phyloP scores from a whole-genome alignment of 2,888 invertebrate species.

The Rotaria socialis region DNA sequence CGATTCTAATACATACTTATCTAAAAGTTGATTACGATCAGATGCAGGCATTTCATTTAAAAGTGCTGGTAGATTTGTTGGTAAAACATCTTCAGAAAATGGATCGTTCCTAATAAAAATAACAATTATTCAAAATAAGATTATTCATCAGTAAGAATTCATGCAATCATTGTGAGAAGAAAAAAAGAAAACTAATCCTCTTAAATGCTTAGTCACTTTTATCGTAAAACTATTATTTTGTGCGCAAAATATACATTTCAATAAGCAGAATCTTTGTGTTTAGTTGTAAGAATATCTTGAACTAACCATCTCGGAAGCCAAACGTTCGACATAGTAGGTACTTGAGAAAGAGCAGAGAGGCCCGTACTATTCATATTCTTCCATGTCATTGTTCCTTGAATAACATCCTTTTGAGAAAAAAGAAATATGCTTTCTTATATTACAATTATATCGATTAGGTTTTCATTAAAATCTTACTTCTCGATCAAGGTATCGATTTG shows the following conservation, averaged over 20 bases:
- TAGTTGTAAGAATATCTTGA: neutral
- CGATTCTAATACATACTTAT: neutral
- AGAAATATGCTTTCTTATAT: too few relatives aligned
- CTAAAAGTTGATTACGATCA: slow-evolving; percentile 27
- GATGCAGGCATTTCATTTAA: neutral
- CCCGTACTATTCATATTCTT: slow-evolving; percentile 59
- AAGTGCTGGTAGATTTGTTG: neutral
- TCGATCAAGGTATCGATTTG: slow-evolving; percentile 53
- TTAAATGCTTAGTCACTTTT: too few relatives aligned
- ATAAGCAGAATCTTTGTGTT: neutral
- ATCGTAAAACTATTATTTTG: too few relatives aligned
- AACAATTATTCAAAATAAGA: too few relatives aligned
- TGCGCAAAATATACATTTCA: too few relatives aligned
- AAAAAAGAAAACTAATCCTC: too few relatives aligned
- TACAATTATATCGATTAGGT: neutral
- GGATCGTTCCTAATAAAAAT: slow-evolving; percentile 15
- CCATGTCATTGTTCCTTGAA: slow-evolving; percentile 58
- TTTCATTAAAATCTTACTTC: slow-evolving; percentile 51
- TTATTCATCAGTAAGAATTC: too few relatives aligned
- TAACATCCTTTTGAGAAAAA: slow-evolving; percentile 52
- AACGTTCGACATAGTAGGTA: slow-evolving; percentile 56
- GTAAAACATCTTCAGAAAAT: slow-evolving; percentile 24
- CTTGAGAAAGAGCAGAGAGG: slow-evolving; percentile 54
- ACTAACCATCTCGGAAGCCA: slow-evolving; percentile 58
- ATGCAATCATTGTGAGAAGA: too few relatives aligned